A percentile compares a stretch with the other conserved stretches of the same genome.
phyloP scores from a whole-genome alignment of 1,140 invertebrate species.

The Cotesia chilonis region DNA sequence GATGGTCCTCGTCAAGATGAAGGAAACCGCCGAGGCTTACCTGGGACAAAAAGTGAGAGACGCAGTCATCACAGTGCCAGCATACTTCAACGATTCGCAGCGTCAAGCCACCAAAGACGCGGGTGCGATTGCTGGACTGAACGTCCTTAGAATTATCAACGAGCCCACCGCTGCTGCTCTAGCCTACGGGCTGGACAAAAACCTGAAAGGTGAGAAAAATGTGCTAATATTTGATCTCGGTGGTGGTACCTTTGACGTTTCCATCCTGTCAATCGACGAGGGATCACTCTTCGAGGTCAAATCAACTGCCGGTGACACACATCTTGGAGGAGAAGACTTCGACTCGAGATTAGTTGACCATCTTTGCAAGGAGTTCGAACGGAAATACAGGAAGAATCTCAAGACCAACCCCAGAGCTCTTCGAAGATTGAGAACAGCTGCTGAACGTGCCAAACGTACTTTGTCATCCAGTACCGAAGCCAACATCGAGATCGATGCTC shows the following conservation, averaged over 20 bases:
- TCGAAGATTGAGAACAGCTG: constrained; percentile 73
- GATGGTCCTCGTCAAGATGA: constrained; percentile 86
- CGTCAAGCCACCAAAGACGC: constrained; percentile 74
- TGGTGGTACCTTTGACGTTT: constrained; percentile 86
- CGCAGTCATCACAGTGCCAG: constrained; percentile 72
- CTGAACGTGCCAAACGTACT: constrained; percentile 70
- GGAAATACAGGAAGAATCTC: constrained; percentile 67
- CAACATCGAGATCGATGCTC: constrained; percentile 68
- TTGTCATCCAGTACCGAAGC: constrained; percentile 70
- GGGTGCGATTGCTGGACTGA: constrained; percentile 73
- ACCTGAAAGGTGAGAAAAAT: constrained; percentile 77
- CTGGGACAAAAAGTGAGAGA: constrained; percentile 62
- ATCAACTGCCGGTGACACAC: constrained; percentile 80
- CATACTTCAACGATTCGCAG: constrained; percentile 78
- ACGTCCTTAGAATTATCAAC: constrained; percentile 86
- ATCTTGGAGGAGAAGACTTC: constrained; percentile 84
- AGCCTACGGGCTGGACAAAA: constrained; percentile 83
- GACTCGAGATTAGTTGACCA: constrained; percentile 84
- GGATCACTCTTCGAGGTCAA: constrained; percentile 83
- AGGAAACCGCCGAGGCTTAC: constrained; percentile 72
- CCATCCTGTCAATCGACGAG: constrained; percentile 85
- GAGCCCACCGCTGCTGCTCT: constrained; percentile 79
- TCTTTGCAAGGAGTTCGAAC: constrained; percentile 69
- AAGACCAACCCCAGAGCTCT: constrained; percentile 63
- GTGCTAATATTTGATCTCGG: constrained; percentile 80